Conservation (phyloP, 2,888 invertebrate species). For the Agriopis marginaria region DNA sequence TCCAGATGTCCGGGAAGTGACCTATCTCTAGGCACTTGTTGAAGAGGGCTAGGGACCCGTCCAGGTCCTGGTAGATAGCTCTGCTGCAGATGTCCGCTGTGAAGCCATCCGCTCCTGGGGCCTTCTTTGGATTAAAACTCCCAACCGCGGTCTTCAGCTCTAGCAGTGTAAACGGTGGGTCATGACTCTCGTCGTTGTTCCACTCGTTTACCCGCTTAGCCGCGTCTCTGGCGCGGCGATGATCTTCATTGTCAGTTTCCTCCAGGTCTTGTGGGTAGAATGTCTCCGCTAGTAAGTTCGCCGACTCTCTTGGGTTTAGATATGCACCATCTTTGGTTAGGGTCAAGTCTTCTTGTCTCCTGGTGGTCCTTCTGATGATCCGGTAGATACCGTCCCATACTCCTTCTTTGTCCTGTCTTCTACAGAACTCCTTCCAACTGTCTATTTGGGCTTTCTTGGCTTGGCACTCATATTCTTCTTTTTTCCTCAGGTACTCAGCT, state of each 20-base stretch:
- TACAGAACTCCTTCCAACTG: conserved; percentile 29
- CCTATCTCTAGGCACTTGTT: conserved; percentile 7
- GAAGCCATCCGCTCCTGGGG: conserved; percentile 14
- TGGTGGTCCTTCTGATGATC: background rate
- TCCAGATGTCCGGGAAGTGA: conserved; percentile 10
- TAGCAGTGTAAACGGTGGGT: conserved; percentile 35
- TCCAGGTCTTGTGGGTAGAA: background rate
- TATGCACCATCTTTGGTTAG: background rate
- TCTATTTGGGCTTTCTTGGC: conserved; percentile 28
- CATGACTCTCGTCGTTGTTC: background rate
- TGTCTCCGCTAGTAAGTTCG: background rate
- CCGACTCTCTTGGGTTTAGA: background rate
- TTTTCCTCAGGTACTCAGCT: background rate
- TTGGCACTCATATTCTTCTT: background rate
- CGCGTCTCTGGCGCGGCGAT: background rate
- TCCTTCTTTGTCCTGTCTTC: conserved; percentile 33
- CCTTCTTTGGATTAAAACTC: background rate
- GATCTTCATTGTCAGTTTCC: background rate
- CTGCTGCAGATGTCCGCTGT: conserved; percentile 1
- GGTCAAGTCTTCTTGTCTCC: background rate
- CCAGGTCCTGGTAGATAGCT: background rate
- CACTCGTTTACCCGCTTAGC: background rate
- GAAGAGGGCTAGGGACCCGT: background rate
- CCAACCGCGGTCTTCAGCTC: conserved; percentile 14
- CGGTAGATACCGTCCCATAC: conserved; percentile 23